Evolutionary conservation across 2,888 invertebrate species (phyloP).

Genomic region (Carabus problematicus): DNA sequence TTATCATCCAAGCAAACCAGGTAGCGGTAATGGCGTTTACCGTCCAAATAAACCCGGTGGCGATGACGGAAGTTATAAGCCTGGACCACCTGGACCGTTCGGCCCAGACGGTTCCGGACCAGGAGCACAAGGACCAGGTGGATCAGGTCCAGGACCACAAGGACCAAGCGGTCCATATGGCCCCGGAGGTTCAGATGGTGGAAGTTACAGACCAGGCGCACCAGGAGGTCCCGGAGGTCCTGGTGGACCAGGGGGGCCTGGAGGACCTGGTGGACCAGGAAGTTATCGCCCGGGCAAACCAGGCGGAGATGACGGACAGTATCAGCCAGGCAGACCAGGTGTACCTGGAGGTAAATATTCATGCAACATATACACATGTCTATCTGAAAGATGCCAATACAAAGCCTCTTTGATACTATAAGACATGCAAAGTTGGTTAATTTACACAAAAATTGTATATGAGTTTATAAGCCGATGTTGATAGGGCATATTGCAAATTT

Average conservation of each 20-base stretch:
- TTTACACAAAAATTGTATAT: too few relatives aligned
- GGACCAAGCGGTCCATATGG: conserved; percentile 44
- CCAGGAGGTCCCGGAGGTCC: conserved; percentile 50
- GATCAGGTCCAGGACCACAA: conserved; percentile 48
- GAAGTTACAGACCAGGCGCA: conserved; percentile 28
- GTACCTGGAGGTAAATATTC: conserved; percentile 50
- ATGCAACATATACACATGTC: too few relatives aligned
- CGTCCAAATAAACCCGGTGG: conserved; percentile 22
- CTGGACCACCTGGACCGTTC: conserved; percentile 28
- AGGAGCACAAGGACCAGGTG: conserved; percentile 43
- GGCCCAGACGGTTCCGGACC: conserved; percentile 24
- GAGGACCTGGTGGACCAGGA: conserved; percentile 35
- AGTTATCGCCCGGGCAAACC: conserved; percentile 38
- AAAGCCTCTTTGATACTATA: too few relatives aligned
- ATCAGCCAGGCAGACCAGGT: conserved; percentile 44
- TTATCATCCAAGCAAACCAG: conserved; percentile 13
- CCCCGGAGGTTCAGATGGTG: background rate
- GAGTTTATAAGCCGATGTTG: too few relatives aligned
- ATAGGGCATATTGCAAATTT: too few relatives aligned
- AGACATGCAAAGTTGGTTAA: too few relatives aligned
- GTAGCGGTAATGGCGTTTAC: conserved; percentile 10
- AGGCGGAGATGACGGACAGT: conserved; percentile 44
- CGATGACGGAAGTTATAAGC: conserved; percentile 18
- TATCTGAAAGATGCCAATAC: too few relatives aligned
- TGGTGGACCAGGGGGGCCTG: conserved; percentile 40